Conservation (phyloP, 2,797 vertebrate genomes). For the Masticophis lateralis region DNA sequence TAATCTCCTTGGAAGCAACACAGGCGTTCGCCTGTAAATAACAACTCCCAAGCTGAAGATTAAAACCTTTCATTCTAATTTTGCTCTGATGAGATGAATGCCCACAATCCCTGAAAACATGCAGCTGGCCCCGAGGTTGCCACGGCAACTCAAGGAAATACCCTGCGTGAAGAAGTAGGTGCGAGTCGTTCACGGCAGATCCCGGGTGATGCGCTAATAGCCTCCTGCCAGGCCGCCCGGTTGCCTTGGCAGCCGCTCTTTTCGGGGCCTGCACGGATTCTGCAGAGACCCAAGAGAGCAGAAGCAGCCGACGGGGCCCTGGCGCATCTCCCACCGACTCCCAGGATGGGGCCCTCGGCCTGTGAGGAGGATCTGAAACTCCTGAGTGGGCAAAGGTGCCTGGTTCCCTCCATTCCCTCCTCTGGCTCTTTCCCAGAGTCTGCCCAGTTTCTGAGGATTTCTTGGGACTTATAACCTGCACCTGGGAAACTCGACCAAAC, state of each 20-base stretch:
- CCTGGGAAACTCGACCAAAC: not conserved
- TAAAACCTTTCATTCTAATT: constrained; percentile 18
- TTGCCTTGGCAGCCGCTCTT: not conserved
- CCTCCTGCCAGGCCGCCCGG: not conserved
- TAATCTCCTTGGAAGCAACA: not conserved
- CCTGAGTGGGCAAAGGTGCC: not conserved
- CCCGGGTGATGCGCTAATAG: rapidly evolving
- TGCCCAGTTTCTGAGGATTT: not conserved
- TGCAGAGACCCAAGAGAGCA: not conserved
- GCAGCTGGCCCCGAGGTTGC: not conserved
- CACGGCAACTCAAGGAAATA: not conserved
- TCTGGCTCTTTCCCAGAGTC: not conserved
- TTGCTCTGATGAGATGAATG: not conserved
- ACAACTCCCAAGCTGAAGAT: not conserved
- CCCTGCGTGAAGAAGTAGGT: not conserved
- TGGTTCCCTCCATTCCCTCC: not conserved
- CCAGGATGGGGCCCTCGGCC: not conserved
- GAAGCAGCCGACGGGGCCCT: not conserved
- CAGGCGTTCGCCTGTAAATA: not conserved
- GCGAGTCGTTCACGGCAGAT: too few species aligned
- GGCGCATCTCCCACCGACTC: not conserved
- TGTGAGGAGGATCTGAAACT: not conserved
- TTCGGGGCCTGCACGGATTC: not conserved
- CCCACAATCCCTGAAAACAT: not conserved
- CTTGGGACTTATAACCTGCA: not conserved